Base-by-base conservation (phyloP, 2,113 vertebrate genomes). In the Hylia prasina region DNA sequence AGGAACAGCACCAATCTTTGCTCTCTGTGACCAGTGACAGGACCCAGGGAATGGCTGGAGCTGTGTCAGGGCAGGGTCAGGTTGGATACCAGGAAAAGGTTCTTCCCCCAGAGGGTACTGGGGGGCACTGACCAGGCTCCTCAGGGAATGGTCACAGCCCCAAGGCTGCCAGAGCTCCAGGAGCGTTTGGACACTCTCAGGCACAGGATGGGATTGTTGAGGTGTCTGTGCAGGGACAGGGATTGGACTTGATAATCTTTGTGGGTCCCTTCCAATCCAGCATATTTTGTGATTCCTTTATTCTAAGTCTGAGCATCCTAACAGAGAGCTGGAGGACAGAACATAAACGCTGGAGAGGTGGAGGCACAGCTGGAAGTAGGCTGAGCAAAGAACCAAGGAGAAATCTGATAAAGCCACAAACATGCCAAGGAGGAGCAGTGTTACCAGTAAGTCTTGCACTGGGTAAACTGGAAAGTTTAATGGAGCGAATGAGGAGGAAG, bases 61-160 rank as follows among this genome's bases (percentile, higher is more conserved):
- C 25, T 35, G 11, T 40, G 25, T 6, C 40, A 48, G 63, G 24
- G 33, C 0, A 27, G 25, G 40, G 0, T 42, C 6, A 33, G 25
- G 11, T 1, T 45, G 45, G 40, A 31, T 23, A 27, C 76, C 21
- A 69, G 70, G 54, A 0, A 35, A 82, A 69, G 47, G 2, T 20
- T 42, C 40, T 76, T 69, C 25, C 12, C 45, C 18, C 31, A 56
- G 63, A 63, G 42, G 40, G 18, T 47, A 11, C 1, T 35, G 3
- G 14, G 1, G 7, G n/a, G 1, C 40, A 54, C n/a, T 61, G 40
- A 0, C 0, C 61, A 35, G 70, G n/a, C 20, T 63, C 48, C 35
- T 11, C 42, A 22, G 48, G 30, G 63, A 30, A 27, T 28, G 31
- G 47, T 2, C 54, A 7, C 7, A 0, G 35, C 35, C 4, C 31